Conservation (phyloP, 1,140 invertebrate species). For the Drosophila sproati region DNA sequence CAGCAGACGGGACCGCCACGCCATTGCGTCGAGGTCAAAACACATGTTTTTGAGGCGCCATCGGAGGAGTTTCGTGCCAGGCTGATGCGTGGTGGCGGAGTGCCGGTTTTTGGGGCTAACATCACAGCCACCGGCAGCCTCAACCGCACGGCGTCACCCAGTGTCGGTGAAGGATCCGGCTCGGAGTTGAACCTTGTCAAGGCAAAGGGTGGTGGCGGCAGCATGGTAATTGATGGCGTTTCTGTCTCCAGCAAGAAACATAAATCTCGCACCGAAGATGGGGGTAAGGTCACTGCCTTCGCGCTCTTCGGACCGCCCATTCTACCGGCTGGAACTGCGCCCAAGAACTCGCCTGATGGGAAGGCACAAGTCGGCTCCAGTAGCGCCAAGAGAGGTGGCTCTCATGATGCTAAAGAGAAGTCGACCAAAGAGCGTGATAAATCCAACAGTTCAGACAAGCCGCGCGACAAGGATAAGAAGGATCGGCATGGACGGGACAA, state of each 20-base stretch:
- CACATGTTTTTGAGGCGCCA: constrained; percentile 87
- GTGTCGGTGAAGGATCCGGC: constrained; percentile 32
- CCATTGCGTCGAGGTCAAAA: constrained; percentile 89
- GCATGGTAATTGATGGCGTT: constrained; percentile 42
- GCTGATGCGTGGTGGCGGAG: constrained; percentile 94
- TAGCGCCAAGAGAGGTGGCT: constrained; percentile 33
- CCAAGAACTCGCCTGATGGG: constrained; percentile 84
- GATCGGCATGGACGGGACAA: constrained; percentile 88
- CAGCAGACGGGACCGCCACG: constrained; percentile 89
- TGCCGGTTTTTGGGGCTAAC: constrained; percentile 73
- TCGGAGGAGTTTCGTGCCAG: constrained; percentile 95
- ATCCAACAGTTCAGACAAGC: constrained; percentile 64
- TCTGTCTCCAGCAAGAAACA: constrained; percentile 87
- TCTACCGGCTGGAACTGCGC: constrained; percentile 12
- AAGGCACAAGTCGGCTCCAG: constrained; percentile 70
- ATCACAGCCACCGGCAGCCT: constrained; percentile 41
- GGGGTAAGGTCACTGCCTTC: constrained; percentile 88
- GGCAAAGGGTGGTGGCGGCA: constrained; percentile 87
- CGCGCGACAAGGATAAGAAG: constrained; percentile 86
- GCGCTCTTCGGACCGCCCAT: constrained; percentile 91
- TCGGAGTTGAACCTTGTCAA: constrained; percentile 86
- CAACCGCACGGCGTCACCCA: constrained; percentile 56
- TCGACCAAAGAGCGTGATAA: constrained; percentile 75
- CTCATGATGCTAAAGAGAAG: constrained; percentile 67
- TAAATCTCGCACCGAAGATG: constrained; percentile 86